Conservation (phyloP, 2,113 vertebrate species). For the Menura novaehollandiae region DNA sequence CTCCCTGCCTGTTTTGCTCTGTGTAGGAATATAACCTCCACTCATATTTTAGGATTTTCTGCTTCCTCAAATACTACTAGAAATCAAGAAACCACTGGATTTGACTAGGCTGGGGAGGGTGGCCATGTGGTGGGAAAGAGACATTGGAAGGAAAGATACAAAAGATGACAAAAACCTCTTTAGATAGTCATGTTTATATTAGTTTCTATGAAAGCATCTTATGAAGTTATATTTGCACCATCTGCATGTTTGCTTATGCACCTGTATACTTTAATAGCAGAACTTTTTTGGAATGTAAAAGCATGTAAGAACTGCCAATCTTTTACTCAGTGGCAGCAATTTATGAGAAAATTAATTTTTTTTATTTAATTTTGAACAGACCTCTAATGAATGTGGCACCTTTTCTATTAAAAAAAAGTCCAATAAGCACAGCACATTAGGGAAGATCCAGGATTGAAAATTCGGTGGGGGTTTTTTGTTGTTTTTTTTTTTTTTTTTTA, state of each 20-base stretch:
- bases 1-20: background rate
- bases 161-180: background rate
- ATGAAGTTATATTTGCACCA: background rate
- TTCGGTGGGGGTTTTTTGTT: background rate
- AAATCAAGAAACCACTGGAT: background rate
- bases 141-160: too few relatives aligned
- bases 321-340: background rate
- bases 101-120: background rate
- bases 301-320: background rate
- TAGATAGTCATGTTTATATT: background rate
- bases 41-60: background rate
- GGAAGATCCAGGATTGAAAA: background rate
- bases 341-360: background rate
- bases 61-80: background rate
- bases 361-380: background rate
- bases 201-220: background rate
- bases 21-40: background rate
- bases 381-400: background rate
- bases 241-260: background rate
- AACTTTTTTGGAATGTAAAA: background rate
- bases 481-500: background rate
- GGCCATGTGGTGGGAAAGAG: background rate
- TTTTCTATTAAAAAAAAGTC: background rate
- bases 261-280: background rate
- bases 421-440: background rate